These are phyloP conservation scores for Melanerpes formicivorus DNA, from an alignment of 2,113 vertebrate genomes.

Conservation along the genomic window DNA sequence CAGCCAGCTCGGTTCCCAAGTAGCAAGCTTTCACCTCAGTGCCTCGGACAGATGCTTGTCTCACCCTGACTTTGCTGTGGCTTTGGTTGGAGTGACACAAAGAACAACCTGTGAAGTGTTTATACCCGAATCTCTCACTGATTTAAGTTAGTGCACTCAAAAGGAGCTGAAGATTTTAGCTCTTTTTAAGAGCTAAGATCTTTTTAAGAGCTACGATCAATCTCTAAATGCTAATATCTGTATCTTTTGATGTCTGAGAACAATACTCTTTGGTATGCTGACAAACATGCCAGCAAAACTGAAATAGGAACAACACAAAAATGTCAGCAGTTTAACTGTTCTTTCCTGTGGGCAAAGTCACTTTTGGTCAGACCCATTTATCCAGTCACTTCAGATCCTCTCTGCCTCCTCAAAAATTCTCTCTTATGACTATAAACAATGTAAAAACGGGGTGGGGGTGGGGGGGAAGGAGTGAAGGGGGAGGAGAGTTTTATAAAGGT, in stretches of 20 bases:
- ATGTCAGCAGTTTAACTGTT: not conserved
- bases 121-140: not conserved
- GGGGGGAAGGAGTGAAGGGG: too few relatives aligned
- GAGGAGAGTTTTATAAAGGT: not conserved
- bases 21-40: not conserved
- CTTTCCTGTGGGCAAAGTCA: not conserved
- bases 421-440: not conserved
- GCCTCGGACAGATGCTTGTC: accelerated
- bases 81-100: not conserved
- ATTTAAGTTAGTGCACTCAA: not conserved
- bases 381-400: not conserved
- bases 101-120: not conserved
- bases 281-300: not conserved
- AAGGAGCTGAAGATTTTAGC: constrained; percentile 36
- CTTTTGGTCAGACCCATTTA: not conserved
- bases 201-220: constrained; percentile 32
- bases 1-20: not conserved
- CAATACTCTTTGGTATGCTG: not conserved
- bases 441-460: not conserved
- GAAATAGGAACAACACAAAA: not conserved
- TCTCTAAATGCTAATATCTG: not conserved
- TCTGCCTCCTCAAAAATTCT: not conserved
- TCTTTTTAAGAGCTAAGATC: not conserved
- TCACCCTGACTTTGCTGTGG: not conserved
- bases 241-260: not conserved